phyloP scores from a whole-genome alignment of 2,113 vertebrate genomes.

The Albula glossodonta region DNA sequence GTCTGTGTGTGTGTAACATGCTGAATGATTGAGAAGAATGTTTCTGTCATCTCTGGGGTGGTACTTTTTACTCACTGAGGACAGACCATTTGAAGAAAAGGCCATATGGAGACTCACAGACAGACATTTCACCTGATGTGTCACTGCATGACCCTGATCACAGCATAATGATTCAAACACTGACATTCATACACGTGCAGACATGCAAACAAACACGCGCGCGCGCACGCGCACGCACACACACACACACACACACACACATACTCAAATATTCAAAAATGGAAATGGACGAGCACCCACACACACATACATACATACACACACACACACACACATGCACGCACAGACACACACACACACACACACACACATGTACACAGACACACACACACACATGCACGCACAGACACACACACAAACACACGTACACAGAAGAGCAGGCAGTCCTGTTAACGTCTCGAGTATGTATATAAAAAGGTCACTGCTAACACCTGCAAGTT shows the following conservation, averaged over 20 bases:
- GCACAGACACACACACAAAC: no score
- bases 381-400: no score
- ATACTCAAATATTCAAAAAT: neutral
- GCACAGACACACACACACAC: constrained; percentile 63
- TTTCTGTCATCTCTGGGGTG: constrained; percentile 3
- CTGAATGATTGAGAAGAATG: neutral
- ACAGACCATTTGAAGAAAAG: neutral
- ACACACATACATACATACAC: constrained; percentile 24
- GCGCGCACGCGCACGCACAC: constrained; percentile 12
- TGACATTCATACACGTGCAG: neutral
- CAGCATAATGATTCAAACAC: neutral
- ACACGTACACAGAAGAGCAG: constrained; percentile 24
- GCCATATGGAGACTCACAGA: neutral
- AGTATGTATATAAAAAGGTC: neutral
- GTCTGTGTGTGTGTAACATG: neutral
- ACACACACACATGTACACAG: constrained; percentile 59
- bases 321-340: constrained; percentile 41
- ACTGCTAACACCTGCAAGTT: constrained; percentile 66
- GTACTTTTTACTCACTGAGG: neutral
- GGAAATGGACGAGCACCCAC: neutral
- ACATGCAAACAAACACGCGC: neutral
- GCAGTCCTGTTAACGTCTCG: neutral
- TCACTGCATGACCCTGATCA: neutral
- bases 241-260: constrained; percentile 34
- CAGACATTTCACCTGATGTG: neutral